phyloP scores from a whole-genome alignment of 1,140 invertebrate species.

The Drosophila sturtevanti region DNA sequence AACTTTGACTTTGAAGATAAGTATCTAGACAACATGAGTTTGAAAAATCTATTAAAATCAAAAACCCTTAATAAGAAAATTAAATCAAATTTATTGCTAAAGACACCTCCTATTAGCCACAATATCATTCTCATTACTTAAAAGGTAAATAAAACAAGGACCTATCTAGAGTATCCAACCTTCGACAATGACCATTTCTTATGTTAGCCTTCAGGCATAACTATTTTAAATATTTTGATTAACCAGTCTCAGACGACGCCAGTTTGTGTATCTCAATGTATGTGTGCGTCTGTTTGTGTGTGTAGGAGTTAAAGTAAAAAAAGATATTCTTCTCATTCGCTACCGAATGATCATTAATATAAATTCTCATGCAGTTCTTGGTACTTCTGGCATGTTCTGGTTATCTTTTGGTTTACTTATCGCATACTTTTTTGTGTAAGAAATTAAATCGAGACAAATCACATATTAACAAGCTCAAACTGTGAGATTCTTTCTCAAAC shows the following conservation, averaged over 20 bases:
- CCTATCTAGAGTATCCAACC: background rate
- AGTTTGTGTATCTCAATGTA: conserved; percentile 4
- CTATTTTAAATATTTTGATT: conserved; percentile 78
- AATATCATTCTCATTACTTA: no score
- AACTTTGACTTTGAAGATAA: no score
- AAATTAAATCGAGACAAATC: conserved; percentile 60
- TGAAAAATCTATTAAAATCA: no score
- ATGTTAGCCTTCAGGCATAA: conserved; percentile 44
- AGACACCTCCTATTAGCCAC: no score
- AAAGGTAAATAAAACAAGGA: no score
- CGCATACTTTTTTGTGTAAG: background rate
- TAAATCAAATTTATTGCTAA: no score
- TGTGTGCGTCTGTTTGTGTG: conserved; percentile 31
- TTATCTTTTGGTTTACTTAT: conserved; percentile 5
- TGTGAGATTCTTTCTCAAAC: background rate
- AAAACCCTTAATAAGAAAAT: no score
- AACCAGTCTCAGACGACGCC: conserved; percentile 56
- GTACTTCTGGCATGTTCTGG: background rate
- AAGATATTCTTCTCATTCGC: conserved; percentile 18
- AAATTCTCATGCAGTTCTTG: conserved; percentile 2
- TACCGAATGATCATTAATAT: conserved; percentile 62
- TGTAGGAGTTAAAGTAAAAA: conserved; percentile 45
- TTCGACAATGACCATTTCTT: background rate
- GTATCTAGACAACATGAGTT: no score
- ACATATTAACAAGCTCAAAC: conserved; percentile 25